Conservation (phyloP, 2,797 vertebrate genomes). For the Ptychadena robeensis region DNA sequence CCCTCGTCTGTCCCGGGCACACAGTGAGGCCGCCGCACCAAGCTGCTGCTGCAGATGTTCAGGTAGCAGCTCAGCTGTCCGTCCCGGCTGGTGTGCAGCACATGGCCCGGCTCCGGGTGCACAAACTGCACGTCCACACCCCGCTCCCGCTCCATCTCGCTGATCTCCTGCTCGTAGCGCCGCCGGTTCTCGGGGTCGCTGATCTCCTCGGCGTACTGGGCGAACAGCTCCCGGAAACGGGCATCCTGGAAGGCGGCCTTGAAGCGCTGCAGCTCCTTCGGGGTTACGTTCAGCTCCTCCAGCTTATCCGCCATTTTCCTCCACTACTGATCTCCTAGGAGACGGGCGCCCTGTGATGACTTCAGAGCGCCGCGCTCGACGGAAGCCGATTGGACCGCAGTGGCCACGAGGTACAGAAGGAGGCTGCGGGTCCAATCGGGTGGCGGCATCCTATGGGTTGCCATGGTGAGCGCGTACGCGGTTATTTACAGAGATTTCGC, state of each 20-base stretch:
- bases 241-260: constrained; percentile 82
- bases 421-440: neutral
- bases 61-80: constrained; percentile 84
- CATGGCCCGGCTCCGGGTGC: constrained; percentile 81
- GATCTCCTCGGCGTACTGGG: constrained; percentile 84
- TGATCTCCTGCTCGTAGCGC: constrained; percentile 86
- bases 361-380: fast-evolving
- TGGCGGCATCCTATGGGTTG: neutral
- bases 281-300: constrained; percentile 80
- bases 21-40: constrained; percentile 75
- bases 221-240: constrained; percentile 80
- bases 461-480: neutral
- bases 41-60: constrained; percentile 83
- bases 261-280: constrained; percentile 81
- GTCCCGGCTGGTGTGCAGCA: constrained; percentile 81
- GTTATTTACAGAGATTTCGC: constrained; percentile 13
- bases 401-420: neutral
- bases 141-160: constrained; percentile 83
- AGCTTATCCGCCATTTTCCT: constrained; percentile 76
- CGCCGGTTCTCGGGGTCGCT: constrained; percentile 81
- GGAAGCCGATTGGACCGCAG: neutral
- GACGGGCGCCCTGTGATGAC: constrained; percentile 32
- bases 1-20: constrained; percentile 64
- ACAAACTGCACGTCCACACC: constrained; percentile 84
- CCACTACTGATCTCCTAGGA: constrained; percentile 60